Evolutionary conservation across 37 sponge, comb jelly and placozoan genomes (phyloP).

Genomic region (Halichondria panicea): DNA sequence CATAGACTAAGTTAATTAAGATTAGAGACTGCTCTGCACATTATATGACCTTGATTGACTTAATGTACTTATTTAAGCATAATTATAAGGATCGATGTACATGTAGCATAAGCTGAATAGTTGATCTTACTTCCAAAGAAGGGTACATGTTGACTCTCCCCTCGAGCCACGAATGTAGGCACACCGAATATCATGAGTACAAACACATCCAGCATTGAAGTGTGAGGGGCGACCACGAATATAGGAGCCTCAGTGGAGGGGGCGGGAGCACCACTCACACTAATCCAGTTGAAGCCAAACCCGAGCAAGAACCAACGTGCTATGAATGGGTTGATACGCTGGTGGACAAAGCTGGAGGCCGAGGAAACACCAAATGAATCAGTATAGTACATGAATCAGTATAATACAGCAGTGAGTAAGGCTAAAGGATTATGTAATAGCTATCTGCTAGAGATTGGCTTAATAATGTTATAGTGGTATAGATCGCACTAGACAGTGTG

Average conservation of each 20-base stretch:
- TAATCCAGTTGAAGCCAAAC: constrained; percentile 69
- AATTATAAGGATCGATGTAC: no score
- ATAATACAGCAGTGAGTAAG: no score
- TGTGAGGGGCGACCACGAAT: constrained; percentile 60
- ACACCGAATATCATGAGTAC: constrained; percentile 3
- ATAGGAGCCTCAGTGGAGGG: constrained; percentile 49
- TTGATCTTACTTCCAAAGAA: constrained; percentile 66
- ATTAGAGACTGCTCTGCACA: not conserved
- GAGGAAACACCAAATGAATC: not conserved
- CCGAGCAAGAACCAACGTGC: constrained; percentile 47
- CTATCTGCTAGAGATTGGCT: no score
- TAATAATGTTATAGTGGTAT: no score
- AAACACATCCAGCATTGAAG: constrained; percentile 64
- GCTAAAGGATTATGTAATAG: no score
- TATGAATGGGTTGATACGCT: constrained; percentile 1
- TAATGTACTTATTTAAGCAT: not conserved
- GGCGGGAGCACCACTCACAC: constrained; percentile 18
- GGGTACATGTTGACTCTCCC: constrained; percentile 13
- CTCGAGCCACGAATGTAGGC: constrained; percentile 42
- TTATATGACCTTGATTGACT: not conserved
- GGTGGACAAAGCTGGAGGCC: constrained; percentile 7
- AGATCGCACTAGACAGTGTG: no score
- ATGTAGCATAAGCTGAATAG: not conserved
- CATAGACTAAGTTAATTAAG: not conserved
- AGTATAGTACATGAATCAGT: no score